Evolutionary conservation across 2,797 vertebrate species (phyloP), one percentile per base, ranked within the genome.

Genomic region (Moxostoma hubbsi): DNA sequence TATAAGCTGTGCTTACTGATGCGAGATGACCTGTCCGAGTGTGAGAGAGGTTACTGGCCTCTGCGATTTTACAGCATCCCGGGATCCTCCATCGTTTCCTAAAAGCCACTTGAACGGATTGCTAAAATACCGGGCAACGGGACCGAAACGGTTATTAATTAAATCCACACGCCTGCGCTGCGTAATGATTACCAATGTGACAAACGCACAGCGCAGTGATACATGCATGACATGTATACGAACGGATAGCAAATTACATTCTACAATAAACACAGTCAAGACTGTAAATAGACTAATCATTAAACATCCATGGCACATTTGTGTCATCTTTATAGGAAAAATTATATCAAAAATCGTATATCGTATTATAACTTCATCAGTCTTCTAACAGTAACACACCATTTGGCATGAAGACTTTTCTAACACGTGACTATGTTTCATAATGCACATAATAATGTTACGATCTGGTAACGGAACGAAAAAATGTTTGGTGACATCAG

Each of bases 71-170:
- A 83, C 69, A 85, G 90, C 91, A 92, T 92, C 93, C 90, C 88
- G 85, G 91, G 90, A 89, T 92, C 87, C 76, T 59, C 89, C 86
- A 92, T 95, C 94, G 91, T 94, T 90, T 86, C 79, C 63, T 80
- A 90, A 88, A 90, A 91, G 88, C 91, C 90, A 92, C 87, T 84
- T 88, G 86, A 83, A 85, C 89, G 92, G 91, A 94, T 93, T 93
- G 92, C 88, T 85, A 80, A 88, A 82, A 63, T 88, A 87, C 90
- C 90, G 90, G 91, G 90, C 88, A 86, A 84, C 89, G 87, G 72
- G 46, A 88, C 82, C 82, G 85, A 90, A 91, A 92, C 62, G 69
- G 46, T 66, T 91, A 84, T 80, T 80, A 93, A 86, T 76, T 80
- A 93, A 88, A 80, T 82, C 86, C 85, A 69, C 77, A 78, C 84